Evolutionary conservation across 2,113 vertebrate genomes (phyloP).

Genomic region (Hyperopisus bebe): DNA sequence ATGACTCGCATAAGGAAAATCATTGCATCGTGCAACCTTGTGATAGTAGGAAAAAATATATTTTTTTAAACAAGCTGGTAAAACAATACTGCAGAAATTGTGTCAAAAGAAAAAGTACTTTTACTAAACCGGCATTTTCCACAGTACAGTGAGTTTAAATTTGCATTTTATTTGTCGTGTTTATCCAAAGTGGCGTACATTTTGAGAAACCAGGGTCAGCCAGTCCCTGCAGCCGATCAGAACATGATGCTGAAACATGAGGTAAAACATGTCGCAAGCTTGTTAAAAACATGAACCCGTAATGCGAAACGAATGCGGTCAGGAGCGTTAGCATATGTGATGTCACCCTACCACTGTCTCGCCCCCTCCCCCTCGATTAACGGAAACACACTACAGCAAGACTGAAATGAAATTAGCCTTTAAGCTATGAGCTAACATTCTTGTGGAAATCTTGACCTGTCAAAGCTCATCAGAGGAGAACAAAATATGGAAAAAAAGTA

Average conservation of each 20-base stretch:
- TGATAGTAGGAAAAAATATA: background rate
- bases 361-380: background rate
- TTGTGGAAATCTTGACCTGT: background rate
- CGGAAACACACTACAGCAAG: background rate
- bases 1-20: background rate
- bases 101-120: background rate
- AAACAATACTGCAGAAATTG: background rate
- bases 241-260: background rate
- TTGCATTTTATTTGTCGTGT: background rate
- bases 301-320: background rate
- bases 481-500: background rate
- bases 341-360: background rate
- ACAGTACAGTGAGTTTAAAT: background rate
- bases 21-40: background rate
- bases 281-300: background rate
- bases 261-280: background rate
- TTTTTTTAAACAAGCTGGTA: background rate
- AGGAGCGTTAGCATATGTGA: background rate
- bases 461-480: background rate
- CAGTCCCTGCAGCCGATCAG: background rate
- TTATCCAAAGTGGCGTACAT: background rate
- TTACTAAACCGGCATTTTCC: background rate
- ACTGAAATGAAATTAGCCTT: slow-evolving; percentile 2
- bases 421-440: background rate
- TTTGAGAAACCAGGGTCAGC: background rate